Conservation (phyloP, 2,888 invertebrate genomes). For the Caenorhabditis imperialis region DNA sequence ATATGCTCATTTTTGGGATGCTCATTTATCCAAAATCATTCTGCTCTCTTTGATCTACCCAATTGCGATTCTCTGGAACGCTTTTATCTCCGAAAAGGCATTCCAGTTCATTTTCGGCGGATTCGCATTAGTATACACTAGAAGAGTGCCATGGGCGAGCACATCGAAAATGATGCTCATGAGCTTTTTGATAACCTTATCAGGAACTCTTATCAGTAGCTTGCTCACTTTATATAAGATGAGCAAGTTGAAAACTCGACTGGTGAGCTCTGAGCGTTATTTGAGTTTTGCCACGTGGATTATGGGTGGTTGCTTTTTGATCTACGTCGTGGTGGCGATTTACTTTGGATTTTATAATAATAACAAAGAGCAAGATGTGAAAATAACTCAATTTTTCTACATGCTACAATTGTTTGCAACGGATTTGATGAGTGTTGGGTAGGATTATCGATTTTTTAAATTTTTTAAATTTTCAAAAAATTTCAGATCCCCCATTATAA, state of each 20-base stretch:
- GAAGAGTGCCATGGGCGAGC: background rate
- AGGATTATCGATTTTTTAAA: background rate
- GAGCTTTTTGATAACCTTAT: background rate
- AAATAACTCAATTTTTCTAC: no score
- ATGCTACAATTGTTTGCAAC: no score
- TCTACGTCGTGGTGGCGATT: no score
- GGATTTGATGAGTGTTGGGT: slow-evolving; percentile 2
- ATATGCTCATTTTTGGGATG: slow-evolving; percentile 6
- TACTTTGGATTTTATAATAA: slow-evolving; percentile 6
- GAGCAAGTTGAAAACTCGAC: no score
- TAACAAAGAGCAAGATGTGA: no score
- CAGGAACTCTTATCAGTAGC: background rate
- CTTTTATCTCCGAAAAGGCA: background rate
- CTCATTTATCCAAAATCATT: background rate
- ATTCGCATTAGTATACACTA: background rate
- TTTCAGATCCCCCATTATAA: slow-evolving; percentile 3
- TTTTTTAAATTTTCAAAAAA: no score
- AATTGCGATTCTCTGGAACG: background rate
- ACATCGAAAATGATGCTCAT: no score
- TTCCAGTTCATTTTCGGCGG: background rate
- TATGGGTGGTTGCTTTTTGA: no score
- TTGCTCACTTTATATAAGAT: background rate
- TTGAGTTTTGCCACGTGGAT: no score
- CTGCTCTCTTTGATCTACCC: background rate
- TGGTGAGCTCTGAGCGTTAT: no score